Evolutionary conservation across 1,140 invertebrate species (phyloP).

Genomic region (Drosophila paulistorum): DNA sequence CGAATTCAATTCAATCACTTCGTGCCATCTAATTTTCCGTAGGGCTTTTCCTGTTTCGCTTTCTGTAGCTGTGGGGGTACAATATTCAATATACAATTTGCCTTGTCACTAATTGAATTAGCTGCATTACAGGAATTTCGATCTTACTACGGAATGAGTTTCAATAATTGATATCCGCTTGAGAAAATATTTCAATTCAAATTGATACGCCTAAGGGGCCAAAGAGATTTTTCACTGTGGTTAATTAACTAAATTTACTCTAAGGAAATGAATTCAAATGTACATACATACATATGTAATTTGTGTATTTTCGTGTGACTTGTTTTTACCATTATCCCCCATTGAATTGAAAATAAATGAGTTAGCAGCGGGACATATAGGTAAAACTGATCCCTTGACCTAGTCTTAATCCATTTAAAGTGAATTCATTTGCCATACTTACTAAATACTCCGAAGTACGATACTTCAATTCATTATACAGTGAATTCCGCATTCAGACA

Average conservation of each 20-base stretch:
- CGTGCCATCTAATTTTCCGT: background rate
- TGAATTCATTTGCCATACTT: background rate
- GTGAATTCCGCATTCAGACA: background rate
- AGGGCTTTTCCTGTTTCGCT: background rate
- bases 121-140: background rate
- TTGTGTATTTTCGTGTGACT: too few species aligned
- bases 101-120: background rate
- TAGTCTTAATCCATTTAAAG: background rate
- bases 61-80: background rate
- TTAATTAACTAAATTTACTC: slow-evolving; percentile 1
- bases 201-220: background rate
- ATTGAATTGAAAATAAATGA: too few species aligned
- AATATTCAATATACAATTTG: background rate
- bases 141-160: background rate
- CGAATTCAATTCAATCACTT: background rate
- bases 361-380: too few species aligned
- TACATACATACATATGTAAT: background rate
- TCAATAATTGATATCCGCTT: slow-evolving; percentile 7
- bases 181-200: slow-evolving; percentile 5
- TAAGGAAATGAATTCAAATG: background rate
- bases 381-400: background rate
- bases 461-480: slow-evolving; percentile 1
- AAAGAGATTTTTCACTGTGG: background rate
- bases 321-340: too few species aligned
- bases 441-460: background rate